Conservation (phyloP, 2,797 vertebrate genomes). For the Cetoscarus ocellatus region DNA sequence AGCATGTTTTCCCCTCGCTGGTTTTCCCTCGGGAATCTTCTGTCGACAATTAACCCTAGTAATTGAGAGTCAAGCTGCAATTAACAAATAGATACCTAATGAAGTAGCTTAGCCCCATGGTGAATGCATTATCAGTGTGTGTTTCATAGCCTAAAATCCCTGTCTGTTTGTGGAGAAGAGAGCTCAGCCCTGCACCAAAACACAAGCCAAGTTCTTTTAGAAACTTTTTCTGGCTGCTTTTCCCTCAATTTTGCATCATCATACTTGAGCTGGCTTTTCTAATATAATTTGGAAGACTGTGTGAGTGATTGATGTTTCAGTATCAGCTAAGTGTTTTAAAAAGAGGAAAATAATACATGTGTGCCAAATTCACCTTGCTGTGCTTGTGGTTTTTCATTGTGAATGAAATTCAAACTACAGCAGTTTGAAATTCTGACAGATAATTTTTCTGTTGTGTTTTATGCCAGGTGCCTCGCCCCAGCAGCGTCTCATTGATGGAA, state of each 20-base stretch:
- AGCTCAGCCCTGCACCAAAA: slow-evolving; percentile 41
- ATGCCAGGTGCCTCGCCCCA: slow-evolving; percentile 67
- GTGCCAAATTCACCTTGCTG: not conserved
- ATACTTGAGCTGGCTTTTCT: slow-evolving; percentile 7
- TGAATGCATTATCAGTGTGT: slow-evolving; percentile 73
- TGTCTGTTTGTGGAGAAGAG: slow-evolving; percentile 57
- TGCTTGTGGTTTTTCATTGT: not conserved
- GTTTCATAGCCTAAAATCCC: slow-evolving; percentile 47
- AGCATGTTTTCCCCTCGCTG: slow-evolving; percentile 43
- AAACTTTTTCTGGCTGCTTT: not conserved
- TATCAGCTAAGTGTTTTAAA: not conserved
- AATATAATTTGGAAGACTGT: not conserved
- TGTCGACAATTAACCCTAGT: slow-evolving; percentile 85
- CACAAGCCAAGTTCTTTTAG: not conserved
- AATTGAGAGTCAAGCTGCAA: slow-evolving; percentile 86
- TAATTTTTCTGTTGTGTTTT: slow-evolving; percentile 22
- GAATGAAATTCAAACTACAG: not conserved
- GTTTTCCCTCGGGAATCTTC: slow-evolving; percentile 75
- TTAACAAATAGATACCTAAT: slow-evolving; percentile 85
- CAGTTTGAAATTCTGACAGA: not conserved
- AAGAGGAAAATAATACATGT: not conserved
- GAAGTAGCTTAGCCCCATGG: slow-evolving; percentile 76
- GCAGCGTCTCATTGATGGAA: slow-evolving; percentile 53
- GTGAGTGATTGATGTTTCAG: not conserved
- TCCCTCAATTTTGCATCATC: slow-evolving; percentile 7